These are phyloP conservation scores for Corydoras sp. DNA, from an alignment of 2,113 vertebrate species.

Conservation along the genomic window DNA sequence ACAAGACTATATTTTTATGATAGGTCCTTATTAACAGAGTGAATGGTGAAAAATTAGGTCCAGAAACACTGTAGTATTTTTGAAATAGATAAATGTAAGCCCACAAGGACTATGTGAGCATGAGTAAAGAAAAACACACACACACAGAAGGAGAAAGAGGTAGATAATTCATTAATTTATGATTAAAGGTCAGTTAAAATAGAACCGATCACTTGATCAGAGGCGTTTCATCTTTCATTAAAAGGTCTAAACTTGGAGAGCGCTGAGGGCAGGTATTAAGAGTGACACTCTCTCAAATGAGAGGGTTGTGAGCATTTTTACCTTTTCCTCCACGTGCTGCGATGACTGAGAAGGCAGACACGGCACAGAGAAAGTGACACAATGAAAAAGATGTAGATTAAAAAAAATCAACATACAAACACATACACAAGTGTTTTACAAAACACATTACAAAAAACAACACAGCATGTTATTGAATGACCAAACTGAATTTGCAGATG, in stretches of 20 bases:
- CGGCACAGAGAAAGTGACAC: slow-evolving; percentile 60
- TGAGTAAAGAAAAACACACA: slow-evolving; percentile 1
- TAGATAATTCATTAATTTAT: slow-evolving; percentile 16
- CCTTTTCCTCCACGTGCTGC: slow-evolving; percentile 96
- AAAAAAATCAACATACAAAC: slow-evolving; percentile 17
- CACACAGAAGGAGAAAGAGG: slow-evolving; percentile 43
- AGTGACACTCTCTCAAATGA: background rate
- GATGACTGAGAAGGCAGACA: slow-evolving; percentile 82
- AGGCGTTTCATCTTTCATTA: too few species aligned
- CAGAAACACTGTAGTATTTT: too few species aligned
- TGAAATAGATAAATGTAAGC: too few species aligned
- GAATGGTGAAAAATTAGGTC: too few species aligned
- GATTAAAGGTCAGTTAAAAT: too few species aligned
- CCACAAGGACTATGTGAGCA: background rate
- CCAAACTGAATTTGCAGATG: too few species aligned
- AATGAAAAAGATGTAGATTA: slow-evolving; percentile 59
- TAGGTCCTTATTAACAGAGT: too few species aligned
- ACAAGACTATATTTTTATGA: too few species aligned
- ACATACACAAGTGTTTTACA: slow-evolving; percentile 1
- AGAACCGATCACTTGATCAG: too few species aligned
- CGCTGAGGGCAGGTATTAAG: background rate
- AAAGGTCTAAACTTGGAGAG: too few species aligned
- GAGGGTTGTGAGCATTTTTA: slow-evolving; percentile 72
- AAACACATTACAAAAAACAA: slow-evolving; percentile 3
- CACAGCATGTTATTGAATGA: slow-evolving; percentile 3